Conservation (phyloP, 1,140 invertebrate genomes). For the Papilio polyxenes region DNA sequence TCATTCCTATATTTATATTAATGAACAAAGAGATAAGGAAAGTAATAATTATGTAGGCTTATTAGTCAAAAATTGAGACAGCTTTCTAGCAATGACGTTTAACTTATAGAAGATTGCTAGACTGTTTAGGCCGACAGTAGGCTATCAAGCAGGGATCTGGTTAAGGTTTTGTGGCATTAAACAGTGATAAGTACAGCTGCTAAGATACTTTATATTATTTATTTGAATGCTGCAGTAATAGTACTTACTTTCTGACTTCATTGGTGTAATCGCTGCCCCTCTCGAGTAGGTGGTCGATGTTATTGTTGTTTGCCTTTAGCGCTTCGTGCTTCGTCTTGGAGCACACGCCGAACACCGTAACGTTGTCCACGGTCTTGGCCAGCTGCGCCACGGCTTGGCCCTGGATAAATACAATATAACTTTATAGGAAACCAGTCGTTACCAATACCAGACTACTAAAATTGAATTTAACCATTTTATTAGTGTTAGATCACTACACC, state of each 20-base stretch:
- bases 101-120: too few species aligned
- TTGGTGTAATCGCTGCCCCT: conserved; percentile 89
- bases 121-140: too few species aligned
- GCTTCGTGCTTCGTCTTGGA: conserved; percentile 92
- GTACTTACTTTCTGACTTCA: conserved; percentile 92
- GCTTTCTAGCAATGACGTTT: too few species aligned
- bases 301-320: conserved; percentile 85
- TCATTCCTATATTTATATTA: conserved; percentile 38
- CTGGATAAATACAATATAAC: conserved; percentile 68
- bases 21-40: conserved; percentile 20
- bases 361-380: conserved; percentile 89
- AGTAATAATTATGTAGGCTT: neutral
- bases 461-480: neutral
- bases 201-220: too few species aligned
- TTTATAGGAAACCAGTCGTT: neutral
- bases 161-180: neutral
- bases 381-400: conserved; percentile 92
- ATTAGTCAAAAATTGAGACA: neutral
- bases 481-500: neutral
- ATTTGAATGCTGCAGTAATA: neutral
- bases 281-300: conserved; percentile 89
- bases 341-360: conserved; percentile 92
- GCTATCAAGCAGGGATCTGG: too few species aligned
- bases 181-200: neutral
- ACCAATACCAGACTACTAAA: neutral